These are phyloP conservation scores for Hydrolagus colliei DNA, from an alignment of 2,797 vertebrate genomes.

Conservation along the genomic window DNA sequence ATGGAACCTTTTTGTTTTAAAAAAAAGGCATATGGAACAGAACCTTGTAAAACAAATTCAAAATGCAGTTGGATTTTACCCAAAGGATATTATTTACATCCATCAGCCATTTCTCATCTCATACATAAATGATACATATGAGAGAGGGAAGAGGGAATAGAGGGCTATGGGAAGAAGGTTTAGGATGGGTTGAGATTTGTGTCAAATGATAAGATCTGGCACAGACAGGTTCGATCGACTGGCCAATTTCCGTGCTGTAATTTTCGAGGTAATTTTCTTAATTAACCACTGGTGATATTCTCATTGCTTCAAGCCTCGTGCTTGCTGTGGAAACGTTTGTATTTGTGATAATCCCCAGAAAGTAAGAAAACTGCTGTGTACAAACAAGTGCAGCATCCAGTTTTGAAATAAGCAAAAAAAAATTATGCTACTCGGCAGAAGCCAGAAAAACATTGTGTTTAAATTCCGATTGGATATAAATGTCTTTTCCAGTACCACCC, in stretches of 20 bases:
- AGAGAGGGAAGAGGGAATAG: too few relatives aligned
- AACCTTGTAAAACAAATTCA: background rate
- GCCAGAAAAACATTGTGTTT: constrained; percentile 28
- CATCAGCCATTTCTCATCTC: too few relatives aligned
- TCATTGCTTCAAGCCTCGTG: background rate
- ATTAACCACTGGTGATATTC: background rate
- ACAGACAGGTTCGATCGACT: too few relatives aligned
- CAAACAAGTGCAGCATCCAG: background rate
- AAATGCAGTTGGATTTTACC: background rate
- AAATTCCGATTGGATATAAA: constrained; percentile 42
- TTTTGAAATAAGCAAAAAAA: constrained; percentile 6
- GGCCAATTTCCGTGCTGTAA: too few relatives aligned
- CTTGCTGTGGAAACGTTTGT: background rate
- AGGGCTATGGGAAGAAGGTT: too few relatives aligned
- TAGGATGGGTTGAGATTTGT: too few relatives aligned
- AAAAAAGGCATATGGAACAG: too few relatives aligned
- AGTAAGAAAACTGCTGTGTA: background rate
- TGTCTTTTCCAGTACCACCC: constrained; percentile 50
- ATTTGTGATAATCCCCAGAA: background rate
- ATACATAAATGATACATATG: too few relatives aligned
- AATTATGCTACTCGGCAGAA: background rate
- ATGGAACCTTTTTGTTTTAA: background rate
- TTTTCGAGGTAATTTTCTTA: background rate
- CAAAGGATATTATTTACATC: background rate
- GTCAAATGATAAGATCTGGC: too few relatives aligned